phyloP scores from a whole-genome alignment of 2,888 invertebrate species.

The Phalera bucephala region DNA sequence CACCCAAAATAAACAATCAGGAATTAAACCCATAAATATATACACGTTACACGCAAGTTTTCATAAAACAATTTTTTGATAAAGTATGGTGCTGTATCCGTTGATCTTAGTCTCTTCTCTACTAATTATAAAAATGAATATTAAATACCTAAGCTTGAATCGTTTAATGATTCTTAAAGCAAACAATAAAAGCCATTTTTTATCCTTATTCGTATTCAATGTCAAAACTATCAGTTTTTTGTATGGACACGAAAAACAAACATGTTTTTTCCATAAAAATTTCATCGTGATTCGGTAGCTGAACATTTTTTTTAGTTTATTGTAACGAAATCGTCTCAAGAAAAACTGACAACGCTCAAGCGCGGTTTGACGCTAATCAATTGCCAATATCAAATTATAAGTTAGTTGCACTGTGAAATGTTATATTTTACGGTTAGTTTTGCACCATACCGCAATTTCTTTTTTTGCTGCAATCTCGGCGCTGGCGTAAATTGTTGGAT shows the following conservation, averaged over 20 bases:
- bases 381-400: slow-evolving; percentile 57
- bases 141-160: slow-evolving; percentile 19
- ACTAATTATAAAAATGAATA: slow-evolving; percentile 11
- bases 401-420: slow-evolving; percentile 40
- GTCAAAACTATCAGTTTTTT: slow-evolving; percentile 21
- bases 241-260: too few species aligned
- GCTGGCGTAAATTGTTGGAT: slow-evolving; percentile 9
- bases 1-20: slow-evolving; percentile 38
- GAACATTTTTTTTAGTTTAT: slow-evolving; percentile 44
- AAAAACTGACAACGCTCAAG: slow-evolving; percentile 47
- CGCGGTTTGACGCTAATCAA: slow-evolving; percentile 51
- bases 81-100: slow-evolving; percentile 25
- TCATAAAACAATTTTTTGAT: too few species aligned
- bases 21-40: slow-evolving; percentile 24
- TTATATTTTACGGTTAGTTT: slow-evolving; percentile 42
- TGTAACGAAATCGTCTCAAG: slow-evolving; percentile 54
- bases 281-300: slow-evolving; percentile 37
- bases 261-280: too few species aligned
- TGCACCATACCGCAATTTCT: slow-evolving; percentile 26
- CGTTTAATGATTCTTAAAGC: slow-evolving; percentile 21
- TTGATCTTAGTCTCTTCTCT: slow-evolving; percentile 33
- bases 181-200: slow-evolving; percentile 9
- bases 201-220: slow-evolving; percentile 21
- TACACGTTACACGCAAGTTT: too few species aligned
- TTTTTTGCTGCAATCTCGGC: slow-evolving; percentile 16